Evolutionary conservation across 1,140 invertebrate genomes (phyloP), one percentile per base, ranked within the genome.

Genomic region (Pemphigus obesinymphae): DNA sequence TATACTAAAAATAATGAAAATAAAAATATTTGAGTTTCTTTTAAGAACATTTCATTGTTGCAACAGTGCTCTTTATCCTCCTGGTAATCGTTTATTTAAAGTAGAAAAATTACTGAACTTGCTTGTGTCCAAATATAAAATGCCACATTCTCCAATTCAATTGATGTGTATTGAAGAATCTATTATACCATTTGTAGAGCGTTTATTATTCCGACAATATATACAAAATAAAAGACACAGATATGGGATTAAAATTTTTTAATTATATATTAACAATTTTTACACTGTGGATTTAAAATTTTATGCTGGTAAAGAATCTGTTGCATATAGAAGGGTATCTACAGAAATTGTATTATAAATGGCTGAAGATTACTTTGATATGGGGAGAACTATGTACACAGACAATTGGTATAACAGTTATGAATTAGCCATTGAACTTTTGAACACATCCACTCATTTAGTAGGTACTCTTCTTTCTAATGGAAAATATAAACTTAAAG

Each of bases 371-470:
- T 50, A 50, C 48, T 20, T n/a, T 17, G 48, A 82, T 37, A 75
- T 76, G 17, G 82, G 82, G 37, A 58, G 45, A 45, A 82, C 82
- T 68, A 37, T 61, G n/a, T 82, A 50, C 43, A 34, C 37, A 1
- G 82, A 83, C 26, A 70, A 72, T 26, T 83, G 76, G 58, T 83
- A 83, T 66, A 68, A 23, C 34, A 83, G 80, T 68, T 15, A 23
- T 23, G 13, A 70, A 7, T 58, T 83, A 53, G 82, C 78, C 1
- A 40, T 31, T 34, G 34, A 40, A 37, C 61, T 83, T n/a, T 55
- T 82, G 40, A 61, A 48, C 13, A 48, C 34, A 50, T 23, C 43
- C 17, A 83, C 82, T 50, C 58, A 82, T 48, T 45, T 82, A 23
- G 45, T 82, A 40, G 78, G 82, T 6, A 75, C 82, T 34, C n/a